A percentile compares a stretch with the other conserved stretches of the same genome.
phyloP scores from a whole-genome alignment of 2,888 invertebrate genomes.

The Zaprionus lineosus region DNA sequence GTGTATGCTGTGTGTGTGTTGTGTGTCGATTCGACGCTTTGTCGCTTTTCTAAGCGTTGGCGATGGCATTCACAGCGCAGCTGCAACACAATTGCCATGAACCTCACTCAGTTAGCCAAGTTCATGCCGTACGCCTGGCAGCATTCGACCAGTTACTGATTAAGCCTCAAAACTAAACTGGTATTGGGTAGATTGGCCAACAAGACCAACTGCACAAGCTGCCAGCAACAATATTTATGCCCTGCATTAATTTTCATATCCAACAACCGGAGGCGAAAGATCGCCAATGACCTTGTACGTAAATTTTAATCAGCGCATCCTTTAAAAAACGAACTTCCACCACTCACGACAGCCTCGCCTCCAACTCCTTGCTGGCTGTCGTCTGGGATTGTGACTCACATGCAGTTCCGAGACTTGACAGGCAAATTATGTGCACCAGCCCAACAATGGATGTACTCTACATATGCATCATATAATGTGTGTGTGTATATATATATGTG shows the following conservation, averaged over 20 bases:
- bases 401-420: constrained; percentile 28
- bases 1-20: constrained; percentile 8
- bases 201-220: constrained; percentile 21
- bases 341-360: constrained; percentile 5
- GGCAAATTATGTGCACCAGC: constrained; percentile 43
- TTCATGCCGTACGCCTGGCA: constrained; percentile 50
- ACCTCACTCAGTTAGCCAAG: constrained; percentile 49
- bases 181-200: constrained; percentile 15
- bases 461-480: too few relatives aligned
- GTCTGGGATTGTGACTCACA: too few relatives aligned
- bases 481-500: too few relatives aligned
- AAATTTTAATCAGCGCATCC: constrained; percentile 70
- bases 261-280: constrained; percentile 25
- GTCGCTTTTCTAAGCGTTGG: constrained; percentile 44
- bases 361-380: too few relatives aligned
- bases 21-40: too few relatives aligned
- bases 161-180: constrained; percentile 50
- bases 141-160: constrained; percentile 49
- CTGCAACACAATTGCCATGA: constrained; percentile 54
- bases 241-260: constrained; percentile 68
- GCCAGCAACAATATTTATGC: constrained; percentile 73
- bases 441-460: constrained; percentile 1
- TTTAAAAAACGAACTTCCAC: constrained; percentile 30
- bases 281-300: constrained; percentile 68
- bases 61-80: constrained; percentile 32